phyloP scores from a whole-genome alignment of 2,888 invertebrate species.

The Carterocephalus palaemon region DNA sequence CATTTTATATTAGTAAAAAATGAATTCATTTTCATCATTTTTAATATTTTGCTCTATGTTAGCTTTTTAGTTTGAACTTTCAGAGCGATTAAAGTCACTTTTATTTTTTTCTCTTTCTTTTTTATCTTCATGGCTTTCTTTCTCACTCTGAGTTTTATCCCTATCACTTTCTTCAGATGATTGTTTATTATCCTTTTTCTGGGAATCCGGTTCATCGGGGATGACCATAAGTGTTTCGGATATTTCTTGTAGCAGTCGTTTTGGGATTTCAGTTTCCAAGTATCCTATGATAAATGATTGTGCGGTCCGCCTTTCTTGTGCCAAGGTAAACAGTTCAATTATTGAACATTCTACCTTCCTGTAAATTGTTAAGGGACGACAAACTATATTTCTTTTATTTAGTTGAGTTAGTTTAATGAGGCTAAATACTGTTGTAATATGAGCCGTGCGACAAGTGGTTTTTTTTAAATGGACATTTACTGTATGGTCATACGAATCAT shows the following conservation, averaged over 20 bases:
- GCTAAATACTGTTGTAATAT: too few species aligned
- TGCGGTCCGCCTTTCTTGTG: constrained; percentile 25
- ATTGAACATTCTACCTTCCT: constrained; percentile 34
- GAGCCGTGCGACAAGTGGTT: too few species aligned
- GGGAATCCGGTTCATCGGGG: too few species aligned
- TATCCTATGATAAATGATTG: constrained; percentile 33
- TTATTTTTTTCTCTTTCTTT: constrained; percentile 1
- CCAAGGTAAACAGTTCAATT: constrained; percentile 22
- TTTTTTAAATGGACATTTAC: too few species aligned
- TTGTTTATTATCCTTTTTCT: not conserved
- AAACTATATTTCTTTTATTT: too few species aligned
- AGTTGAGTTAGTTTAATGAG: too few species aligned
- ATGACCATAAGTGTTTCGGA: constrained; percentile 21
- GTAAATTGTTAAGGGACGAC: too few species aligned
- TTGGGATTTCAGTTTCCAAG: constrained; percentile 41
- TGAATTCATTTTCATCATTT: too few species aligned
- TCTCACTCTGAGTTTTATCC: not conserved
- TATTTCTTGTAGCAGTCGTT: constrained; percentile 30
- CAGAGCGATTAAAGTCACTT: not conserved
- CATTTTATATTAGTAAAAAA: too few species aligned
- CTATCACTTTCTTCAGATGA: not conserved
- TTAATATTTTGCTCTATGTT: too few species aligned
- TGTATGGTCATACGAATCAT: too few species aligned
- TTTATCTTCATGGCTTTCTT: not conserved
- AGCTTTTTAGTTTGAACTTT: too few species aligned